Base-by-base conservation (phyloP, 64 coral and sea anemone genomes). In the Actinia equina region DNA sequence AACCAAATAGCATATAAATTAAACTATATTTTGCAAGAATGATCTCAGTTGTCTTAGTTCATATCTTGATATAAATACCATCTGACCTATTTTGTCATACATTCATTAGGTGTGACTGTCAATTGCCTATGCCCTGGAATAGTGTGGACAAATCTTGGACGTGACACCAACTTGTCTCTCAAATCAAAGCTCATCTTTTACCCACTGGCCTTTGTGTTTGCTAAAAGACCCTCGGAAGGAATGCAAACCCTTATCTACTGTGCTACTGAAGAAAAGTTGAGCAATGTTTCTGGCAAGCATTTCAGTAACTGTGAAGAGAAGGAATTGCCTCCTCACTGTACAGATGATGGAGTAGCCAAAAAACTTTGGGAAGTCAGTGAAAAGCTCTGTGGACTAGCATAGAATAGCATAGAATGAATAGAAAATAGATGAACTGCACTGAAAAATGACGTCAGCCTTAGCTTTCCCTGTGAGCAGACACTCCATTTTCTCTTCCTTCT, bases 361-460 rank as follows among this genome's bases (percentile, higher is more conserved):
- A 94, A 95, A 86, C 93, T 99, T 22, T 99, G 97, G 97, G 93
- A 99, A 59, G 56, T 95, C 8, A 95, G 97, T 86, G 97, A 93
- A 88, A 71, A 82, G 85, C 83, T 93, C 37, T n/a, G 53, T 85
- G 83, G 83, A 30, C 83, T 85, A 23, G 43, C n/a, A 79, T 81
- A n/a, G 20, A 80, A 12, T 2, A 71, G 65, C 52, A 54, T 54
- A 57, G 55, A 16, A 74, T 8, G 7, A 14, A 7, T 4, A 30
- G 12, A 74, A 74, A 30, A 41, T 74, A 13, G 25, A 1, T 30
- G 69, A 57, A 14, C 55, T 14, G 13, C 6, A 14, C 55, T 14
- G 10, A 16, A 57, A 57, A 16, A 16, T 14, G 55, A 16, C 55
- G 2, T 57, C 55, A 57, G 55, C 55, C 55, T 16, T 11, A 16